phyloP scores from a whole-genome alignment of 2,797 vertebrate genomes.

The Chromobotia macracanthus region DNA sequence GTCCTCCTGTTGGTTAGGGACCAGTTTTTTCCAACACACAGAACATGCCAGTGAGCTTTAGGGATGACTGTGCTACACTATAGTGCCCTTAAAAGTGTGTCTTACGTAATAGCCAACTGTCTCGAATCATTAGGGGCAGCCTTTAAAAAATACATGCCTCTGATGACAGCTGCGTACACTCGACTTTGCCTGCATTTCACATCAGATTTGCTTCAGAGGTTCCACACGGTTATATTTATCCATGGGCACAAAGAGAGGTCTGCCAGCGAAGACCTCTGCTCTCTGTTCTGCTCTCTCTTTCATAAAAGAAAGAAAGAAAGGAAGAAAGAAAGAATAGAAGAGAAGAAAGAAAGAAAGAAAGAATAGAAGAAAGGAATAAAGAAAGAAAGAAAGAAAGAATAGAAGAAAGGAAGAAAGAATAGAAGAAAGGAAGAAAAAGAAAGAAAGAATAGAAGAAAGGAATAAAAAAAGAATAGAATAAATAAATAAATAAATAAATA shows the following conservation, averaged over 20 bases:
- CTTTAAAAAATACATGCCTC: slow-evolving; percentile 81
- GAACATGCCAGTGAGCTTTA: slow-evolving; percentile 73
- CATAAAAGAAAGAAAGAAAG: slow-evolving; percentile 27
- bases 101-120: slow-evolving; percentile 85
- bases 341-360: neutral
- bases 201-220: slow-evolving; percentile 80
- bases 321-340: neutral
- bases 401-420: neutral
- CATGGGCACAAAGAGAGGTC: slow-evolving; percentile 66
- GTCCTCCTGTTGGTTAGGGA: slow-evolving; percentile 66
- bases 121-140: slow-evolving; percentile 83
- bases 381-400: neutral
- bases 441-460: no score
- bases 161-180: slow-evolving; percentile 81
- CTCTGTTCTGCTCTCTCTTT: slow-evolving; percentile 27
- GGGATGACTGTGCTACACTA: slow-evolving; percentile 70
- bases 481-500: no score
- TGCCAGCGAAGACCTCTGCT: slow-evolving; percentile 38
- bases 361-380: neutral
- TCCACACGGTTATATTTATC: slow-evolving; percentile 69
- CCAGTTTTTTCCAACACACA: slow-evolving; percentile 67
- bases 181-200: slow-evolving; percentile 83
- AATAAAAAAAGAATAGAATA: no score
- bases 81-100: slow-evolving; percentile 79
- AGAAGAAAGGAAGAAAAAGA: no score